Percentiles rank a stretch among this genome's conserved stretches.
Conservation (phyloP, 2,888 invertebrate species). For the Allophyes oxyacanthae region DNA sequence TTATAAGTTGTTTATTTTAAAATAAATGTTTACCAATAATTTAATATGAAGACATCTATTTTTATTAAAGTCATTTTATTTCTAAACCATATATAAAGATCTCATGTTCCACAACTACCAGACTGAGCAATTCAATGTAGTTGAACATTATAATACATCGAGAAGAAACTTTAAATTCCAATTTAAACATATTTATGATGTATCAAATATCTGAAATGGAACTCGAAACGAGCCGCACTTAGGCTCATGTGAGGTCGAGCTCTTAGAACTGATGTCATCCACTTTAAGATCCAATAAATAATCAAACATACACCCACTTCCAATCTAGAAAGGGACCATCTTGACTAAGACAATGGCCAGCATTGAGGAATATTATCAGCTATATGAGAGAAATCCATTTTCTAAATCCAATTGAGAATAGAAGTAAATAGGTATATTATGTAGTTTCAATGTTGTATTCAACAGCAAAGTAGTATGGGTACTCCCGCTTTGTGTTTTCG, state of each 20-base stretch:
- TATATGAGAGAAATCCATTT: slow-evolving; percentile 22
- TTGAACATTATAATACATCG: neutral
- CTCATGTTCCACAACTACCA: slow-evolving; percentile 5
- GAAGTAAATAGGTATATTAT: too few relatives aligned
- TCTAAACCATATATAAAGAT: slow-evolving; percentile 4
- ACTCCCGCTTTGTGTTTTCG: too few relatives aligned
- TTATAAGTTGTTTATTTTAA: slow-evolving; percentile 21
- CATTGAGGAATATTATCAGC: slow-evolving; percentile 29
- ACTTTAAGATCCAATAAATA: slow-evolving; percentile 52
- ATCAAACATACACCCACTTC: slow-evolving; percentile 50
- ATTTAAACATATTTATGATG: slow-evolving; percentile 36
- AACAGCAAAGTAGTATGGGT: too few relatives aligned
- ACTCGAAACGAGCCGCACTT: slow-evolving; percentile 37
- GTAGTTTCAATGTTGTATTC: too few relatives aligned
- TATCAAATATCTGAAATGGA: slow-evolving; percentile 43
- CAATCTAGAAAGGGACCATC: slow-evolving; percentile 38
- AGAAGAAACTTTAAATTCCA: slow-evolving; percentile 23
- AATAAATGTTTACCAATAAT: neutral
- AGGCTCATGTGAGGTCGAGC: slow-evolving; percentile 43
- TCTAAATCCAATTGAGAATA: neutral
- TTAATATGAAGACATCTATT: too few relatives aligned
- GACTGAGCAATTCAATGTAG: slow-evolving; percentile 18
- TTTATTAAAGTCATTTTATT: too few relatives aligned
- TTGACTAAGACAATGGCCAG: slow-evolving; percentile 29
- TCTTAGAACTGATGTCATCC: slow-evolving; percentile 48